Evolutionary conservation across 2,888 invertebrate genomes (phyloP).

Genomic region (Tachina fera): DNA sequence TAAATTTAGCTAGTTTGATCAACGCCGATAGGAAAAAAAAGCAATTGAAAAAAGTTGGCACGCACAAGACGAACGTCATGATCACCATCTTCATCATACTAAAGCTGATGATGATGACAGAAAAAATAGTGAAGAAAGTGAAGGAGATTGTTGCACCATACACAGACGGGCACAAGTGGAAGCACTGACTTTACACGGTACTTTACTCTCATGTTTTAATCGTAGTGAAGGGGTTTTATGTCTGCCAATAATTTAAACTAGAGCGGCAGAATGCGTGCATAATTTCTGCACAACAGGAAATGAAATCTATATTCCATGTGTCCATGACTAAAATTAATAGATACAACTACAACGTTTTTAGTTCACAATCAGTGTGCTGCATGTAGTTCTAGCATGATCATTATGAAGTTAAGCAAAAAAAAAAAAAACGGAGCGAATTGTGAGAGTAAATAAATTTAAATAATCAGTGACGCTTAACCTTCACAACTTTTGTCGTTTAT

Average conservation of each 20-base stretch:
- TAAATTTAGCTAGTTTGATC: conserved; percentile 72
- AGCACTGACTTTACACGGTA: conserved; percentile 16
- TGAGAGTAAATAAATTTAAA: conserved; percentile 51
- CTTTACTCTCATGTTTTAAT: neutral
- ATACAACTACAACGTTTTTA: conserved; percentile 4
- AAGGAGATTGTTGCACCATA: conserved; percentile 50
- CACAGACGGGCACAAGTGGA: conserved; percentile 7
- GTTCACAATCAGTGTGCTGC: neutral
- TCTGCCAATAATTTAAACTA: conserved; percentile 54
- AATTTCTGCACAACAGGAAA: conserved; percentile 59
- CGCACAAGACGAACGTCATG: conserved; percentile 59
- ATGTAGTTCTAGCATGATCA: conserved; percentile 38
- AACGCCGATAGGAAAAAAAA: conserved; percentile 67
- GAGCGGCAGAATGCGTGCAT: conserved; percentile 63
- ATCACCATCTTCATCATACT: conserved; percentile 22
- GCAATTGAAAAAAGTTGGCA: conserved; percentile 66
- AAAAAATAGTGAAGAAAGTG: conserved; percentile 32
- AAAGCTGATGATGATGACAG: conserved; percentile 18
- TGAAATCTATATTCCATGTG: conserved; percentile 65
- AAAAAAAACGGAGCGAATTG: conserved; percentile 3
- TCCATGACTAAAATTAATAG: conserved; percentile 50
- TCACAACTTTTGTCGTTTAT: neutral
- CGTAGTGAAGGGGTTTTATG: conserved; percentile 47
- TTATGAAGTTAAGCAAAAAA: conserved; percentile 34
- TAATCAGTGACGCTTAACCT: conserved; percentile 44